These are phyloP conservation scores for Ceriagrion tenellum DNA, from an alignment of 2,888 invertebrate genomes.

Conservation along the genomic window DNA sequence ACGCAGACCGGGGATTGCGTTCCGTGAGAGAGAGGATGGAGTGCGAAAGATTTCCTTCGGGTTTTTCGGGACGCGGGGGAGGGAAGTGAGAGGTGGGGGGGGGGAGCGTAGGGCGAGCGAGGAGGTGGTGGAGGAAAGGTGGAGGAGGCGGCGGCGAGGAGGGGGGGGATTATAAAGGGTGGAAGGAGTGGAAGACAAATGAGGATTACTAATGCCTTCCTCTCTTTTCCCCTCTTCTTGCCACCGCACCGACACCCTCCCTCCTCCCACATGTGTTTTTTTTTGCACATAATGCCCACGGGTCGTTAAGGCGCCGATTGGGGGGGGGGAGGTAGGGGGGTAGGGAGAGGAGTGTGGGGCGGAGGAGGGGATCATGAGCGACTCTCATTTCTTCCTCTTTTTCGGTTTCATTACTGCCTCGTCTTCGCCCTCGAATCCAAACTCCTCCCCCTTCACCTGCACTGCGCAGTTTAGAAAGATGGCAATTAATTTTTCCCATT, in stretches of 20 bases:
- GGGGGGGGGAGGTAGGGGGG: neutral
- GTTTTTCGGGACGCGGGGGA: neutral
- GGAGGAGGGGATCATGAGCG: neutral
- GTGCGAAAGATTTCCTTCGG: slow-evolving; percentile 33
- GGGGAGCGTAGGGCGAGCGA: neutral
- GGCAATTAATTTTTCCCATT: neutral
- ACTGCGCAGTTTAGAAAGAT: neutral
- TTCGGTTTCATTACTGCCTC: neutral
- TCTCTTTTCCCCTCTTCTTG: neutral
- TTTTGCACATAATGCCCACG: slow-evolving; percentile 39
- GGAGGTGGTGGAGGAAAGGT: neutral
- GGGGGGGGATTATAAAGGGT: neutral
- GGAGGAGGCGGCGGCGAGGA: neutral
- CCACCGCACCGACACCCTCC: slow-evolving; percentile 24
- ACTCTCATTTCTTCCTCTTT: slow-evolving; percentile 18
- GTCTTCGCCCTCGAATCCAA: neutral
- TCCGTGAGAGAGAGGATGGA: slow-evolving; percentile 33
- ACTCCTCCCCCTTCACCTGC: neutral
- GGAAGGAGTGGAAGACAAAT: slow-evolving; percentile 9
- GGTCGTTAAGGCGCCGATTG: slow-evolving; percentile 24
- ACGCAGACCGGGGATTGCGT: neutral
- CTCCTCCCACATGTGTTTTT: neutral
- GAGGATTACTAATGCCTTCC: slow-evolving; percentile 56
- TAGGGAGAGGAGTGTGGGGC: neutral
- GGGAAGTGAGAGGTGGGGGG: neutral